Conservation (phyloP, 2,888 invertebrate species). For the Eupithecia dodoneata region DNA sequence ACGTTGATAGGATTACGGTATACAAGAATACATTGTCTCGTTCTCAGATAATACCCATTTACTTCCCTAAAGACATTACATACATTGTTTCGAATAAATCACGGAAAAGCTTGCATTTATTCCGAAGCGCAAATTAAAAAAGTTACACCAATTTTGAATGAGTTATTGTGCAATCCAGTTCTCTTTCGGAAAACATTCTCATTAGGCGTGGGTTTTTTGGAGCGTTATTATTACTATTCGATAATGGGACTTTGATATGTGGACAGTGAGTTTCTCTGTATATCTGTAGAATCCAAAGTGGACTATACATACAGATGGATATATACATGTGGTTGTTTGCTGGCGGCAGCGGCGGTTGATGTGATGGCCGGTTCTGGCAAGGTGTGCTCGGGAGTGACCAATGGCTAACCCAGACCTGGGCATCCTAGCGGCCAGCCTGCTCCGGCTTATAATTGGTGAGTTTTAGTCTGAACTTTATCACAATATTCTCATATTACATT, state of each 20-base stretch:
- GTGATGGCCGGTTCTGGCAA: constrained; percentile 73
- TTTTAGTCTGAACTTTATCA: constrained; percentile 42
- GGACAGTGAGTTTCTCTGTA: not conserved
- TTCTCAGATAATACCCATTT: constrained; percentile 48
- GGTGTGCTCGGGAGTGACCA: constrained; percentile 69
- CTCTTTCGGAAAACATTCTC: constrained; percentile 61
- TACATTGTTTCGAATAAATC: constrained; percentile 72
- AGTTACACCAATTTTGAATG: constrained; percentile 79
- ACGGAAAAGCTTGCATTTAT: constrained; percentile 74
- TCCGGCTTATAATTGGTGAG: constrained; percentile 87
- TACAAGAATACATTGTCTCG: constrained; percentile 24
- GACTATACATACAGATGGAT: constrained; percentile 26
- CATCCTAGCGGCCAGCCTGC: constrained; percentile 84
- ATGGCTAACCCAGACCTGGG: constrained; percentile 86
- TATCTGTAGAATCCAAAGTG: not conserved
- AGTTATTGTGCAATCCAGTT: constrained; percentile 76
- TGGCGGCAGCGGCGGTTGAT: constrained; percentile 51
- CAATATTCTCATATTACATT: not conserved
- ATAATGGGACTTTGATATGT: constrained; percentile 24
- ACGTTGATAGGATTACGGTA: constrained; percentile 12
- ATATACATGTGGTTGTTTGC: constrained; percentile 42
- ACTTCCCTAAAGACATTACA: constrained; percentile 59
- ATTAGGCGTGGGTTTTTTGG: constrained; percentile 38
- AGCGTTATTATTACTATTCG: constrained; percentile 34
- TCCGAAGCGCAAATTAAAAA: constrained; percentile 79